Percentiles rank a stretch among this genome's conserved stretches.
phyloP scores from a whole-genome alignment of 2,797 vertebrate genomes.

The Sebastes melanostomus region DNA sequence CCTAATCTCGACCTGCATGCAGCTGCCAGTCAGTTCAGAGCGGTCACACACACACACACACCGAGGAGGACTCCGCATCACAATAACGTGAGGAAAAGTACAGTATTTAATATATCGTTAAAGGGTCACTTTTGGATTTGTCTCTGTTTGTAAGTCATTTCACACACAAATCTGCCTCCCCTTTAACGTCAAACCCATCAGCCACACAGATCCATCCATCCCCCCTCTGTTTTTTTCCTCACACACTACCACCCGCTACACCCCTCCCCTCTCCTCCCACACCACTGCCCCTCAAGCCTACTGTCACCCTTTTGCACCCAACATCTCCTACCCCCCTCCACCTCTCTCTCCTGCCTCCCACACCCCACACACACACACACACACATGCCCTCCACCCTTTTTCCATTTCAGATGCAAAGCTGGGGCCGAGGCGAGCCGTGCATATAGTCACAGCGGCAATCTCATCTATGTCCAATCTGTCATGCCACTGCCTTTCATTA shows the following conservation, averaged over 20 bases:
- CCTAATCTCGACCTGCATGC: constrained; percentile 60
- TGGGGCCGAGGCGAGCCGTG: constrained; percentile 78
- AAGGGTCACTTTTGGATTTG: constrained; percentile 21
- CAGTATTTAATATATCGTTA: neutral
- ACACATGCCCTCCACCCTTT: constrained; percentile 63
- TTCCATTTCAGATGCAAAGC: constrained; percentile 85
- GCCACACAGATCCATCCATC: constrained; percentile 45
- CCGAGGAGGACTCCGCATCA: neutral
- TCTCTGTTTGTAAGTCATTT: neutral
- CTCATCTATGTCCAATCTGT: constrained; percentile 91
- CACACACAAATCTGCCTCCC: constrained; percentile 31
- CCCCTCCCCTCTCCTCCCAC: neutral
- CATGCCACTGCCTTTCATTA: constrained; percentile 87
- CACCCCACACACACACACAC: constrained; percentile 45
- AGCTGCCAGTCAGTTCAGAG: constrained; percentile 73
- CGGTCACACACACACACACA: constrained; percentile 2
- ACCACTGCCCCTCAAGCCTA: constrained; percentile 60
- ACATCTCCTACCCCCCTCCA: constrained; percentile 15
- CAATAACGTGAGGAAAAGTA: neutral
- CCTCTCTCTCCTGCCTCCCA: neutral
- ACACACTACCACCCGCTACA: constrained; percentile 27
- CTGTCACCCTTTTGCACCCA: constrained; percentile 62
- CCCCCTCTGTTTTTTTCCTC: neutral
- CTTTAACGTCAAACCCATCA: constrained; percentile 59
- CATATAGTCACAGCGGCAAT: constrained; percentile 87